Evolutionary conservation across 2,113 vertebrate genomes (phyloP).

Genomic region (Falco punctatus): DNA sequence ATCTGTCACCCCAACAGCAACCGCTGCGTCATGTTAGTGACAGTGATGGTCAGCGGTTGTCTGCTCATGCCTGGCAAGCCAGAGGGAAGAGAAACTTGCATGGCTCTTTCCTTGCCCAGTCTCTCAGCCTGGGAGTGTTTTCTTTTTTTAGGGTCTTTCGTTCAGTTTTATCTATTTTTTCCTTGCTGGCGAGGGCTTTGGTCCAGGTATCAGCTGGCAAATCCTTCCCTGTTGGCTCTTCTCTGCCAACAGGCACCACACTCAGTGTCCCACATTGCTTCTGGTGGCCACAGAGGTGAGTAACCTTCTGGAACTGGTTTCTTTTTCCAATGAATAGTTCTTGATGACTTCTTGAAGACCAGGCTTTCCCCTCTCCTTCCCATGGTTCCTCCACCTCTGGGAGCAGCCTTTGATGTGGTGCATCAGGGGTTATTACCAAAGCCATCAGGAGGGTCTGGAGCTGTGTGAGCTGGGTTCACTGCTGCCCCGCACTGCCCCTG

Average conservation of each 20-base stretch:
- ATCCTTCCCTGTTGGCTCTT: neutral
- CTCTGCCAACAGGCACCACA: neutral
- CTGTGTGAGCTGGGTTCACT: neutral
- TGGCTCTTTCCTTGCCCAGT: neutral
- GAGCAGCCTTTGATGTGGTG: neutral
- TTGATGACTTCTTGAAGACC: neutral
- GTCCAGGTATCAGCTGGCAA: neutral
- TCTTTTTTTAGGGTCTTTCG: neutral
- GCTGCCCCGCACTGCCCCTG: neutral
- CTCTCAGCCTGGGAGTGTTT: neutral
- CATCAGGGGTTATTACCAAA: neutral
- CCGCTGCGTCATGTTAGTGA: fast-evolving
- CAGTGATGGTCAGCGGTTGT: neutral
- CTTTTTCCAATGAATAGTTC: neutral
- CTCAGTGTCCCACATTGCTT: neutral
- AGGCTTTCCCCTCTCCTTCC: neutral
- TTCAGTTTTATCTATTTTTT: neutral
- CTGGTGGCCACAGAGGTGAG: neutral
- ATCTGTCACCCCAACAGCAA: neutral
- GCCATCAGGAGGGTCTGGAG: neutral
- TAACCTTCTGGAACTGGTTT: neutral
- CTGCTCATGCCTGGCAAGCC: neutral
- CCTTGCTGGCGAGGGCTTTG: neutral
- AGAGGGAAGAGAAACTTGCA: neutral
- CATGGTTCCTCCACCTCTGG: neutral